phyloP scores from a whole-genome alignment of 2,797 vertebrate species.

The Chelon auratus region DNA sequence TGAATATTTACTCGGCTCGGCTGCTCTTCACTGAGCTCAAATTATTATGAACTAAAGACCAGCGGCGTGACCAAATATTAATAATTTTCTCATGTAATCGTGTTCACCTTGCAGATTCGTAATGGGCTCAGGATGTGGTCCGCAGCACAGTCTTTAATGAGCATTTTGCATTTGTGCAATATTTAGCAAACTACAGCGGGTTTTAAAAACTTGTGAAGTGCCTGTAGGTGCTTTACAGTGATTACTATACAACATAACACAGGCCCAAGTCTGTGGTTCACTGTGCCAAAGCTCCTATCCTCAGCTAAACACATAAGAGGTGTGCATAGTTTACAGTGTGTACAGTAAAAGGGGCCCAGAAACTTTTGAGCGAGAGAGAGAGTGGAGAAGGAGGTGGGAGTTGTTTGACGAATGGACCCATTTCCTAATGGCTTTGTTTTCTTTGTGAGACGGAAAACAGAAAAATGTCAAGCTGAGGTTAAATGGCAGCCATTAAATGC shows the following conservation, averaged over 20 bases:
- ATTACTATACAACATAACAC: constrained; percentile 4
- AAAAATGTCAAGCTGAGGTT: constrained; percentile 60
- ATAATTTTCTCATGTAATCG: constrained; percentile 3
- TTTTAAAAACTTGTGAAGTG: constrained; percentile 13
- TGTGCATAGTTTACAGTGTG: constrained; percentile 5
- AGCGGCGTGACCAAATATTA: constrained; percentile 8
- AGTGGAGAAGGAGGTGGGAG: background rate
- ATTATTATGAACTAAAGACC: constrained; percentile 21
- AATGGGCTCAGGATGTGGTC: background rate
- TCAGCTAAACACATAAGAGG: constrained; percentile 7
- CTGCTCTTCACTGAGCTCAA: constrained; percentile 8
- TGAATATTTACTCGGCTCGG: constrained; percentile 14
- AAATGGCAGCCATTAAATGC: constrained; percentile 52
- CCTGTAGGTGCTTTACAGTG: constrained; percentile 2
- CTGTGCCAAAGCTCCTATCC: constrained; percentile 7
- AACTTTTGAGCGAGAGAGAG: constrained; percentile 16
- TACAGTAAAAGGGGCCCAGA: constrained; percentile 13
- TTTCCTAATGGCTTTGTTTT: constrained; percentile 32
- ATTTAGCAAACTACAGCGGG: background rate
- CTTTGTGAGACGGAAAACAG: constrained; percentile 17
- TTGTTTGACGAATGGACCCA: constrained; percentile 47
- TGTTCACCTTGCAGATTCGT: constrained; percentile 28
- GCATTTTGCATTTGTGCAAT: constrained; percentile 1
- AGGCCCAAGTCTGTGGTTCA: background rate
- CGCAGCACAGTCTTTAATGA: background rate